phyloP scores from a whole-genome alignment of 2,113 vertebrate species.

The Gnathonemus longibarbis region DNA sequence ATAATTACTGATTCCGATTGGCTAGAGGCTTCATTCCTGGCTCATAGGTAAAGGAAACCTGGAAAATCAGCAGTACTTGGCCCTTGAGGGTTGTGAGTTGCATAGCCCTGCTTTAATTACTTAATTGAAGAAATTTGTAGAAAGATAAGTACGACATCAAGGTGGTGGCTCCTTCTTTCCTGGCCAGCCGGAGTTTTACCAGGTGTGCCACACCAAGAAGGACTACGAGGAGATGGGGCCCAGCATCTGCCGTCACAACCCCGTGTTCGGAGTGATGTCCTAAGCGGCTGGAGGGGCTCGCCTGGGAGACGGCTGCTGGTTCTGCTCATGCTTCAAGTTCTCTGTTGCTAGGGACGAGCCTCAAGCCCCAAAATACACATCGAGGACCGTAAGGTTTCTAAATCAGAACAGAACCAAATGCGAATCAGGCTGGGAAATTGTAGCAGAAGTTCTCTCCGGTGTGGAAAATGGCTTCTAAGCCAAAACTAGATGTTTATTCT shows the following conservation, averaged over 20 bases:
- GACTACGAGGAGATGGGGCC: conserved; percentile 99
- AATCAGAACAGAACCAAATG: conserved; percentile 15
- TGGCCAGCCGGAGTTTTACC: conserved; percentile 95
- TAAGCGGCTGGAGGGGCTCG: conserved; percentile 42
- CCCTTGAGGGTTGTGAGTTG: too few relatives aligned
- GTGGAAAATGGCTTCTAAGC: conserved; percentile 65
- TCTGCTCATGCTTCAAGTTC: conserved; percentile 57
- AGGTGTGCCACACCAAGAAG: conserved; percentile 99
- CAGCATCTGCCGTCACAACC: conserved; percentile 99
- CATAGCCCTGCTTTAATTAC: too few relatives aligned
- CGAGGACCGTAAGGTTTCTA: conserved; percentile 39
- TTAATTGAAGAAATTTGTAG: background rate
- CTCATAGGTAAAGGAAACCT: too few relatives aligned
- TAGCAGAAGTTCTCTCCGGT: conserved; percentile 53
- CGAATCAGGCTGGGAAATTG: conserved; percentile 66
- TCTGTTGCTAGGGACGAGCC: conserved; percentile 64
- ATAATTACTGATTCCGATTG: too few relatives aligned
- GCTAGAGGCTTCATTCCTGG: too few relatives aligned
- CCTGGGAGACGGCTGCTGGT: conserved; percentile 30
- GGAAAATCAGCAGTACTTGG: too few relatives aligned
- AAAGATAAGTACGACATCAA: background rate
- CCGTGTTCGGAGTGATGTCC: conserved; percentile 99
- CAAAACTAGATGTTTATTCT: conserved; percentile 62
- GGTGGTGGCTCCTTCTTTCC: background rate
- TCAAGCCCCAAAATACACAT: conserved; percentile 39